Conservation (phyloP, 2,888 invertebrate species). For the Pardosa pseudoannulata region DNA sequence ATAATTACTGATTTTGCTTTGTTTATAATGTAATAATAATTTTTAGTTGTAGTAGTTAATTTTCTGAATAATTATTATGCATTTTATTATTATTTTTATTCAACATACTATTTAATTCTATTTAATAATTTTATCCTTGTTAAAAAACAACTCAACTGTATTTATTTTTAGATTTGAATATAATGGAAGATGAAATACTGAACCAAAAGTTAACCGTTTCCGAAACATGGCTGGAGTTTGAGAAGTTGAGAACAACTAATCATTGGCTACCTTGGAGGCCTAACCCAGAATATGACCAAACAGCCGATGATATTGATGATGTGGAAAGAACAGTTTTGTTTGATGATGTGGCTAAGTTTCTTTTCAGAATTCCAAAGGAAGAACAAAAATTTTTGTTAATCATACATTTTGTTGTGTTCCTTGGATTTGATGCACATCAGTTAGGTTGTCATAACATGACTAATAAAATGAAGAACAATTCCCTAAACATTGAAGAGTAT, state of each 20-base stretch:
- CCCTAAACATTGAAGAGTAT: conserved; percentile 23
- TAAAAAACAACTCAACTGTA: no score
- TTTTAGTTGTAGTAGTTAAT: no score
- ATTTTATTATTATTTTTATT: no score
- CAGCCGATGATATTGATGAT: conserved; percentile 78
- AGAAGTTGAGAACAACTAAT: conserved; percentile 76
- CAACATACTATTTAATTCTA: no score
- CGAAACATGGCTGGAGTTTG: conserved; percentile 77
- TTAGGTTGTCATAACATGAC: conserved; percentile 9
- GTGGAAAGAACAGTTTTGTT: conserved; percentile 77
- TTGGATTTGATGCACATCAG: conserved; percentile 74
- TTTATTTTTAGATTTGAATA: conserved; percentile 57
- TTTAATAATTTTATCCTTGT: no score
- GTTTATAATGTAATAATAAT: no score
- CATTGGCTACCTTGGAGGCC: conserved; percentile 78
- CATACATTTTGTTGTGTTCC: conserved; percentile 73
- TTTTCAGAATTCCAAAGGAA: conserved; percentile 74
- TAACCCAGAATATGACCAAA: conserved; percentile 75
- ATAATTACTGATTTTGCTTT: no score
- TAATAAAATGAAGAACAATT: not conserved
- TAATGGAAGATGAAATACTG: conserved; percentile 75
- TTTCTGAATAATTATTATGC: no score
- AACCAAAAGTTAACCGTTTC: conserved; percentile 63
- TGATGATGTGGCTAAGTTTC: conserved; percentile 77
- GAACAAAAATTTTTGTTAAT: conserved; percentile 73